Percentiles rank a stretch among this genome's conserved stretches.
Evolutionary conservation across 2,113 vertebrate species (phyloP).

Genomic region (Pseudolaguvia tuberculata): DNA sequence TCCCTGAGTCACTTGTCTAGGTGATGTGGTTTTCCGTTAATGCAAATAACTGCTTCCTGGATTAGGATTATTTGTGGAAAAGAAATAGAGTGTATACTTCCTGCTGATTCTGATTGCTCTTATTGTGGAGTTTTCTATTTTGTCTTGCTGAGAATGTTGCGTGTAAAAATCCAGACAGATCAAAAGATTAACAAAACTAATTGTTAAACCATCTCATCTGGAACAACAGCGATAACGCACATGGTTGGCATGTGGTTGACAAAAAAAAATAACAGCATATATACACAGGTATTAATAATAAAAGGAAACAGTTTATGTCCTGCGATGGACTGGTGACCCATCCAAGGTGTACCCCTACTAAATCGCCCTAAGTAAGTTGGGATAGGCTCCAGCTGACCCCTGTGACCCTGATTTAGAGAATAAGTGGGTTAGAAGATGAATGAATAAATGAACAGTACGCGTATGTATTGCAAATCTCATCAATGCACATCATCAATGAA

Average conservation of each 20-base stretch:
- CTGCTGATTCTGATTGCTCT: not conserved
- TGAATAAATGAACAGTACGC: not conserved
- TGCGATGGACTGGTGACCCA: no score
- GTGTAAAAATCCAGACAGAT: no score
- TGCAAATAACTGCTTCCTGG: not conserved
- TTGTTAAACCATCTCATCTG: no score
- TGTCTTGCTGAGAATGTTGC: no score
- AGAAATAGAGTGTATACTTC: not conserved
- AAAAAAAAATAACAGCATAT: not conserved
- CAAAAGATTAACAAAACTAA: no score
- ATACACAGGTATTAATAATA: not conserved
- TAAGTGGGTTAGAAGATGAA: no score
- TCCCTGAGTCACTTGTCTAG: not conserved
- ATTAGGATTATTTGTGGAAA: not conserved
- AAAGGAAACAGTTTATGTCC: not conserved
- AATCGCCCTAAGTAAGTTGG: no score
- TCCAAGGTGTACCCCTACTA: no score
- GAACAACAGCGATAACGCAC: not conserved
- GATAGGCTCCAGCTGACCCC: no score
- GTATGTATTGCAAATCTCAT: not conserved
- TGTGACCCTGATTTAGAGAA: no score
- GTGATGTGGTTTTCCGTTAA: not conserved
- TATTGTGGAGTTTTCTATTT: no score
- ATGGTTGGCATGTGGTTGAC: not conserved
- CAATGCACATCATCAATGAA: no score